These are phyloP conservation scores for Tinamus major DNA, from an alignment of 2,797 vertebrate genomes.

Conservation along the genomic window DNA sequence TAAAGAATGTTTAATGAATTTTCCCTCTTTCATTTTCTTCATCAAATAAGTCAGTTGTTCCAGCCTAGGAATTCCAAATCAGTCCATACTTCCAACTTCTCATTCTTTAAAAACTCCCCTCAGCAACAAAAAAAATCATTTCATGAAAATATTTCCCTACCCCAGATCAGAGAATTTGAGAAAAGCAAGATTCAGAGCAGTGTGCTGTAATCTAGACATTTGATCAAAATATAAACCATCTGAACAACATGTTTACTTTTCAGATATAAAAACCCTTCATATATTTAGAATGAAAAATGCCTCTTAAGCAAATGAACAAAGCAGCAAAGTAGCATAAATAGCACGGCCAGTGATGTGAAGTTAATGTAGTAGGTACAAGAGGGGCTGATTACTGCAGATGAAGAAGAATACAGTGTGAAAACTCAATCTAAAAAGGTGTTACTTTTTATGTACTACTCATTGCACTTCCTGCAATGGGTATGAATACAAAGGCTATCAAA, in stretches of 20 bases:
- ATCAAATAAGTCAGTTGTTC: conserved; percentile 37
- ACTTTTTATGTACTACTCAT: neutral
- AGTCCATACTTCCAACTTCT: neutral
- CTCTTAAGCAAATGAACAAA: neutral
- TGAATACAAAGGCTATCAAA: neutral
- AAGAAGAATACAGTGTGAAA: neutral
- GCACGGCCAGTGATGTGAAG: neutral
- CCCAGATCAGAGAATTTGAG: conserved; percentile 8
- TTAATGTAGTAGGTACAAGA: neutral
- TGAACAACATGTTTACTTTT: neutral
- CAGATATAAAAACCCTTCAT: neutral
- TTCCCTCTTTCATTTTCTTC: conserved; percentile 12
- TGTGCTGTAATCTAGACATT: neutral
- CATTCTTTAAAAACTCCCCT: conserved; percentile 17
- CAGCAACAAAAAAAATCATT: conserved; percentile 42
- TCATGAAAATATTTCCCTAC: conserved; percentile 12
- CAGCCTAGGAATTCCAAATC: conserved; percentile 4
- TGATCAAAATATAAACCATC: neutral
- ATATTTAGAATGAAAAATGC: neutral
- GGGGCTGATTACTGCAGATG: neutral
- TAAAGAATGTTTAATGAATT: conserved; percentile 1
- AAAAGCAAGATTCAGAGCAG: neutral
- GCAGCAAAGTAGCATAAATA: neutral
- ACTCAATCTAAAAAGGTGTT: neutral
- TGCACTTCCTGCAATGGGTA: neutral